phyloP scores from a whole-genome alignment of 2,113 vertebrate genomes.

The Elephas maximus region DNA sequence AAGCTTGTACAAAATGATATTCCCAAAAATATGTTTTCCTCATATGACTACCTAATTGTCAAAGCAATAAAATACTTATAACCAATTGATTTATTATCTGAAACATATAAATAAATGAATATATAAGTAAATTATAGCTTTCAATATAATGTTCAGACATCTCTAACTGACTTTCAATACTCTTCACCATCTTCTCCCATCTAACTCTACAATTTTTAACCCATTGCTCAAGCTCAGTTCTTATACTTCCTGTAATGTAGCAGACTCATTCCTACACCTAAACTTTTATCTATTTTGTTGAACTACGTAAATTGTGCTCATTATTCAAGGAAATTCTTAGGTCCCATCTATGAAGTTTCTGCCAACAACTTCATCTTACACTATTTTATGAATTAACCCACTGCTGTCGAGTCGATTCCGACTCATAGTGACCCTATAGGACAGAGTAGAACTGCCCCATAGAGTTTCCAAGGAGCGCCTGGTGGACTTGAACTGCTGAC shows the following conservation, averaged over 20 bases:
- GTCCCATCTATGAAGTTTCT: not conserved
- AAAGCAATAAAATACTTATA: slow-evolving; percentile 21
- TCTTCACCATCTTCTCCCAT: not conserved
- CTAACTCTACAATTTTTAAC: not conserved
- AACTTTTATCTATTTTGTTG: not conserved
- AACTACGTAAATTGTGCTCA: not conserved
- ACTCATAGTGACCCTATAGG: no score
- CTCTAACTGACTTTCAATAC: not conserved
- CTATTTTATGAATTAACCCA: not conserved
- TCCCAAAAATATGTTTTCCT: not conserved
- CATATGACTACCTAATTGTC: not conserved
- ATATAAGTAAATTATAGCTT: not conserved
- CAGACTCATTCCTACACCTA: not conserved
- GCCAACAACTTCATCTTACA: not conserved
- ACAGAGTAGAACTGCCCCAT: no score
- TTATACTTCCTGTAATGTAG: not conserved
- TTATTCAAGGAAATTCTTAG: not conserved
- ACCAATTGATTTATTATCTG: not conserved
- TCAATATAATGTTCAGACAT: not conserved
- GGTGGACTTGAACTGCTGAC: no score
- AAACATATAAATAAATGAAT: no score
- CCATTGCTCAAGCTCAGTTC: not conserved
- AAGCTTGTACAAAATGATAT: not conserved
- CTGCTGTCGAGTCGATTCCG: no score
- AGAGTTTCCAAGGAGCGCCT: no score